Percentiles rank a stretch among this genome's conserved stretches.
Conservation (phyloP, 64 coral and sea anemone genomes). For the Cladopsammia gracilis region DNA sequence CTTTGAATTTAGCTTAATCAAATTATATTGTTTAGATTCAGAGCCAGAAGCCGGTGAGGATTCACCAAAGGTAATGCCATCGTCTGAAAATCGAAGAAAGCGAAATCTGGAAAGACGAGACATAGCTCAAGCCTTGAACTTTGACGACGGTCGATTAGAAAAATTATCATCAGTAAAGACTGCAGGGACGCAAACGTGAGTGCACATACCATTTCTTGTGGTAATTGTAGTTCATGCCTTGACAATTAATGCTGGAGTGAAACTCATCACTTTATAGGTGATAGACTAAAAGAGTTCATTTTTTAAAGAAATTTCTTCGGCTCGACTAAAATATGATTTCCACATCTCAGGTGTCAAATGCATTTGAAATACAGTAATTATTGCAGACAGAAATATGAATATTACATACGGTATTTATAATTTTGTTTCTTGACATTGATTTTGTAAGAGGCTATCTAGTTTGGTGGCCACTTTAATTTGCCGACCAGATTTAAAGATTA, state of each 20-base stretch:
- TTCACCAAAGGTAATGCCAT: constrained; percentile 74
- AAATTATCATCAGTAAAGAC: constrained; percentile 88
- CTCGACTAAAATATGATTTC: no score
- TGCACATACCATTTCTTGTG: neutral
- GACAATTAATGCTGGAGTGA: neutral
- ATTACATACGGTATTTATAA: no score
- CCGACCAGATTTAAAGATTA: no score
- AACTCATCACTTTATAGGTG: neutral
- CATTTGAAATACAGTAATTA: no score
- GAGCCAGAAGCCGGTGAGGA: constrained; percentile 65
- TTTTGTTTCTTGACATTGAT: no score
- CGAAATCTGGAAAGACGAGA: constrained; percentile 89
- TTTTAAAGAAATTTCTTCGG: no score
- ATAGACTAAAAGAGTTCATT: no score
- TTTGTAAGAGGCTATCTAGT: no score
- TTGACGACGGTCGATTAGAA: constrained; percentile 69
- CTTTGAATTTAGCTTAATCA: neutral
- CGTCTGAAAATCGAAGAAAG: constrained; percentile 86
- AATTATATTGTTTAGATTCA: constrained; percentile 19
- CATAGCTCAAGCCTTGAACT: constrained; percentile 76
- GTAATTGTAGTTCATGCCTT: neutral
- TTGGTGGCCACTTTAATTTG: no score
- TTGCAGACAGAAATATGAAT: no score
- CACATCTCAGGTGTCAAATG: no score
- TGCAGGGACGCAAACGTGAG: constrained; percentile 94